phyloP scores from a whole-genome alignment of 2,888 invertebrate species.

The Erebia aethiops region DNA sequence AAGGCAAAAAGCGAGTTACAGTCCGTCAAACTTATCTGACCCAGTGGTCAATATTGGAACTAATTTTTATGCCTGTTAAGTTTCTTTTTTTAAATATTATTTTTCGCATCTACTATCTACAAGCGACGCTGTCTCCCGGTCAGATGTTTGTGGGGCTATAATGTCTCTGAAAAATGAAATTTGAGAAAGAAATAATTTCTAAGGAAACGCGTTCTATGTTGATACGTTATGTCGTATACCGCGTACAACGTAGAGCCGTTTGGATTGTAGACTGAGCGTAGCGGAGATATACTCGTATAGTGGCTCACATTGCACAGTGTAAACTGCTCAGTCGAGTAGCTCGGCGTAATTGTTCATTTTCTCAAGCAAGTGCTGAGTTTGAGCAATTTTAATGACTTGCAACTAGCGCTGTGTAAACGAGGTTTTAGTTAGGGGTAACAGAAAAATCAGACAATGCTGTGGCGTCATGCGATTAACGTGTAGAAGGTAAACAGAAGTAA shows the following conservation, averaged over 20 bases:
- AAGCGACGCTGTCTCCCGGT: no score
- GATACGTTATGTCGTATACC: neutral
- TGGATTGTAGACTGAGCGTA: neutral
- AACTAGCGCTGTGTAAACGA: slow-evolving; percentile 4
- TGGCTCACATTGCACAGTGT: neutral
- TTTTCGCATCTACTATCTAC: no score
- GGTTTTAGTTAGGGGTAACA: neutral
- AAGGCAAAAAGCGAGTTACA: no score
- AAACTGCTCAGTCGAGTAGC: slow-evolving; percentile 8
- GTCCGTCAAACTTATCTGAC: no score
- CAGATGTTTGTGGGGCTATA: no score
- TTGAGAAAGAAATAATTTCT: neutral
- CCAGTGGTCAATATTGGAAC: no score
- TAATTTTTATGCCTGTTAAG: no score
- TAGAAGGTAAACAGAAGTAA: neutral
- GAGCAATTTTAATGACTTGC: slow-evolving; percentile 14
- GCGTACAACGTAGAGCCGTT: neutral
- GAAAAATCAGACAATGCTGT: neutral
- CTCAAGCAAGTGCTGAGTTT: slow-evolving; percentile 5
- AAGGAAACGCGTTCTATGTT: neutral
- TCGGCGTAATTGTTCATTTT: slow-evolving; percentile 18
- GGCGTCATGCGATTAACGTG: neutral
- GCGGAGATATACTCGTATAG: neutral
- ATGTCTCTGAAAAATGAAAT: neutral
- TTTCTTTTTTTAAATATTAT: no score